Evolutionary conservation across 2,888 invertebrate genomes (phyloP), one percentile per base, ranked within the genome.

Genomic region (Strigamia transsilvanica): DNA sequence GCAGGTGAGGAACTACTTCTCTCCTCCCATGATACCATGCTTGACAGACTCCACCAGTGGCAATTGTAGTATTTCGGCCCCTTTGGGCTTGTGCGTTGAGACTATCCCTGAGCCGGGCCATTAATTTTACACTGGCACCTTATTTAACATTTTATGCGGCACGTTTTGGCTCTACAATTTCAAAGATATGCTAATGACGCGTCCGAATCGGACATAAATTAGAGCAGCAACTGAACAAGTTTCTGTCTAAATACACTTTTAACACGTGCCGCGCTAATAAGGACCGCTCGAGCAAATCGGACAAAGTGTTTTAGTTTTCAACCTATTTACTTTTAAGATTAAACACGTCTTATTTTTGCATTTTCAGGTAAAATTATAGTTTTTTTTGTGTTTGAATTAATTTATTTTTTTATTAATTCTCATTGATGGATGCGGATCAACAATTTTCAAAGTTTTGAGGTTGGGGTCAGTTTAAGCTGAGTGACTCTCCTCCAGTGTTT

Each of bases 11-110:
- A 61, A 23, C 61, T 61, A 61, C 21, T 61, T 61, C 61, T 23
- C 61, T 23, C 61, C 61, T 61, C 61, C 61, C 61, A 61, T 61
- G 23, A 10, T 23, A 18, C 61, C 61, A 61, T 61, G 61, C 61
- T 61, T 61, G 61, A 61, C 61, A 23, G 61, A 61, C 18, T 61
- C 61, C 18, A 61, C 61, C 61, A 61, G 61, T 61, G 61, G 61
- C 61, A 61, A 18, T 61, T 61, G 61, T 21, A 61, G 21, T 23
- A 61, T 61, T 61, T 15, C 61, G 21, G 61, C 61, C 61, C 61
- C 61, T 61, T 61, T 61, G 61, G 61, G 61, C 61, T 61, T 61
- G 27, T 27, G 27, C 1, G 27, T 27, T 27, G 61, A 23, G 61
- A 61, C 61, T 15, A 61, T 61, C 18, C 61, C 61, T 61, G 13